Evolutionary conservation across 2,888 invertebrate species (phyloP), one percentile per base, ranked within the genome.

Genomic region (Melangyna quadrimaculata): DNA sequence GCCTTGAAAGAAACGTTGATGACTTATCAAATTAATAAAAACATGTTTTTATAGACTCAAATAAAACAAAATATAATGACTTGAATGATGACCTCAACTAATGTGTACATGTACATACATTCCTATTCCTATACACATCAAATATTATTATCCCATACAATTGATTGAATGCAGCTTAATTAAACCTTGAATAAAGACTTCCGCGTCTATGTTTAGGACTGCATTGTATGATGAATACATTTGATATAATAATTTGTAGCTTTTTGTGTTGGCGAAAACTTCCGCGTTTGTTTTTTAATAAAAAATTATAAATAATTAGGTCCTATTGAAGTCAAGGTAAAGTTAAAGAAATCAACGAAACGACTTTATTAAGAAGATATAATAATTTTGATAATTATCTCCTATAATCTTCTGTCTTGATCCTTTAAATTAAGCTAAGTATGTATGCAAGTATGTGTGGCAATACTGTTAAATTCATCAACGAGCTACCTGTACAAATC

Each of bases 81-180:
- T 67, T 29, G n/a, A 14, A 35, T 32, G 67, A 67, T 67, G 51
- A 67, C 51, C 67, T 67, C 67, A 67, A 17, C 51, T 35, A 43
- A 14, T 48, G 14, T 65, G 35, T 57, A 35, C 19, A 14, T n/a
- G n/a, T n/a, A n/a, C n/a, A n/a, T n/a, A n/a, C n/a, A n/a, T n/a
- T n/a, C n/a, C n/a, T n/a, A n/a, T n/a, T n/a, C n/a, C n/a, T n/a
- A n/a, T 14, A 65, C 22, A 45, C 17, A n/a, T 22, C 8, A 22
- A 51, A 51, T 24, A 19, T 22, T 51, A 35, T 67, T n/a, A n/a
- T n/a, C n/a, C 35, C 10, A 67, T 67, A 2, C 22, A 22, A 32
- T 51, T 67, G 35, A 67, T 67, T 67, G 67, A 67, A 37, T 67
- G 67, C 67, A 67, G 67, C 67, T 51, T 59, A 37, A 35, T 51